phyloP scores from a whole-genome alignment of 2,113 vertebrate genomes.

The Smithornis capensis region DNA sequence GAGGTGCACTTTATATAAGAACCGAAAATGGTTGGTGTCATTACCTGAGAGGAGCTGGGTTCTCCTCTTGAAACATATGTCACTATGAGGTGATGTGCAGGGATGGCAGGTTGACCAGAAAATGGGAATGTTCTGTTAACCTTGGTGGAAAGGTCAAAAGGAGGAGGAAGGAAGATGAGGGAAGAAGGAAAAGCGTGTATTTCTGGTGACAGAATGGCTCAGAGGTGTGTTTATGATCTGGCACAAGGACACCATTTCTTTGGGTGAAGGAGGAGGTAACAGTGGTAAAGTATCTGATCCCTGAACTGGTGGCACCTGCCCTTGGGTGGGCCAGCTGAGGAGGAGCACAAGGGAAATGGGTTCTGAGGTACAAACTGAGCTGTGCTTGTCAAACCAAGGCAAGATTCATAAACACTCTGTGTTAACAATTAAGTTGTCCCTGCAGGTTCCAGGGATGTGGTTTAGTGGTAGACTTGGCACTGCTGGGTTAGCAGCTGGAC shows the following conservation, averaged over 20 bases:
- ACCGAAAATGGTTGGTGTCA: neutral
- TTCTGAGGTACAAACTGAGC: neutral
- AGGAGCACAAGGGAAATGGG: neutral
- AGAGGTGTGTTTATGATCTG: neutral
- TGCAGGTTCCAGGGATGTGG: neutral
- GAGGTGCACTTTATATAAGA: neutral
- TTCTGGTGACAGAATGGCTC: neutral
- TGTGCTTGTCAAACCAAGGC: neutral
- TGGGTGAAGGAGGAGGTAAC: neutral
- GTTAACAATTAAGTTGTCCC: neutral
- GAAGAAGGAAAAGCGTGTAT: neutral
- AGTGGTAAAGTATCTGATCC: neutral
- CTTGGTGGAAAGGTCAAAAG: neutral
- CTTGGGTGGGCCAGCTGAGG: neutral
- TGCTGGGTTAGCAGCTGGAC: neutral
- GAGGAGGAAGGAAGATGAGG: neutral
- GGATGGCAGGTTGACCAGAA: neutral
- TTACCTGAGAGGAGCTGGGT: neutral
- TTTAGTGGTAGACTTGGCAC: neutral
- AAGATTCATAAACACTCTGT: neutral
- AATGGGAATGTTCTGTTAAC: neutral
- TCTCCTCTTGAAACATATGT: neutral
- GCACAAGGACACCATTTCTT: neutral
- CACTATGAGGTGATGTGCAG: neutral
- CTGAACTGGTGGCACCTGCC: neutral